These are phyloP conservation scores for Edolisoma coerulescens DNA, from an alignment of 2,113 vertebrate genomes.

Conservation along the genomic window DNA sequence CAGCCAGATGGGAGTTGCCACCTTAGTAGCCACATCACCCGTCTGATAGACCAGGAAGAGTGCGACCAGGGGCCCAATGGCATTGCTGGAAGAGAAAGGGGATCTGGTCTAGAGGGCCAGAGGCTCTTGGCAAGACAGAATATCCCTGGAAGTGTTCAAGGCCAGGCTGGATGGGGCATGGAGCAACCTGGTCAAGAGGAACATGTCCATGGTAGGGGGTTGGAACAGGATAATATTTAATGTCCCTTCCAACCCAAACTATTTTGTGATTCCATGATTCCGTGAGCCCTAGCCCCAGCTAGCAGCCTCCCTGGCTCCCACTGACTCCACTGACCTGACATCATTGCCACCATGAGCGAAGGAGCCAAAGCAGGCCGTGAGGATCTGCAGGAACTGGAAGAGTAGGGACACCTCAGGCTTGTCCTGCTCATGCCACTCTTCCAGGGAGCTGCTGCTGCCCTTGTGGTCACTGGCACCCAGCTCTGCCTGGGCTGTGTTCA, in stretches of 20 bases:
- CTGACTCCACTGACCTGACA: constrained; percentile 80
- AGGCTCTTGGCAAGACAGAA: neutral
- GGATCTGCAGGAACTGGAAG: constrained; percentile 95
- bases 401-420: constrained; percentile 86
- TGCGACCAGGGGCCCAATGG: constrained; percentile 91
- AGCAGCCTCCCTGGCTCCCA: neutral
- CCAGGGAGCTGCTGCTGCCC: constrained; percentile 59
- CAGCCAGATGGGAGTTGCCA: constrained; percentile 89
- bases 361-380: constrained; percentile 95
- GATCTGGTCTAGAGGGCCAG: neutral
- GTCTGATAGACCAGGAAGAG: constrained; percentile 87
- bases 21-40: constrained; percentile 72
- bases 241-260: neutral
- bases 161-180: neutral
- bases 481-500: constrained; percentile 57
- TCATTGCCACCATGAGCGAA: constrained; percentile 97
- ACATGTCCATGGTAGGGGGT: neutral
- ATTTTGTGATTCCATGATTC: neutral
- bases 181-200: neutral
- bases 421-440: constrained; percentile 88
- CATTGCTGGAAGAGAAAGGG: constrained; percentile 80
- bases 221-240: neutral
- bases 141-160: neutral
- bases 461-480: constrained; percentile 57
- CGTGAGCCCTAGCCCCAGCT: neutral